Evolutionary conservation across 2,888 invertebrate species (phyloP).

Genomic region (Fissipunctia ypsillon): DNA sequence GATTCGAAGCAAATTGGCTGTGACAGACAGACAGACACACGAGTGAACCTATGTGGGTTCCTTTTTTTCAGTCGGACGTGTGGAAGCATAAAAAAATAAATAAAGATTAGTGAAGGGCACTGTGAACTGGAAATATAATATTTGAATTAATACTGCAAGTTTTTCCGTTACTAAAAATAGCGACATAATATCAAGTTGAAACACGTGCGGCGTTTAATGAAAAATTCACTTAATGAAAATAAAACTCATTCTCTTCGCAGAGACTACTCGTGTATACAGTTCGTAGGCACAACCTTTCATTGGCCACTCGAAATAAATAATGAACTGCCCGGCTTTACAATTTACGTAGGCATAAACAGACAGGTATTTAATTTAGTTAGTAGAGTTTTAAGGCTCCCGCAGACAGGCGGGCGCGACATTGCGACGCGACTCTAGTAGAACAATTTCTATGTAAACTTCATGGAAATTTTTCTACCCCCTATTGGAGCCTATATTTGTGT

Average conservation of each 20-base stretch:
- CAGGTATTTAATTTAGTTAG: conserved; percentile 35
- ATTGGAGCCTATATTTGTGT: too few relatives aligned
- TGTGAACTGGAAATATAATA: too few relatives aligned
- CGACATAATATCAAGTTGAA: conserved; percentile 8
- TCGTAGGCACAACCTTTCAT: conserved; percentile 31
- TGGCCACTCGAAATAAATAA: conserved; percentile 45
- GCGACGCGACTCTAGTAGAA: too few relatives aligned
- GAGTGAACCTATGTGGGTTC: too few relatives aligned
- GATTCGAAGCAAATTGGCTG: too few relatives aligned
- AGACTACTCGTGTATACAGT: conserved; percentile 40
- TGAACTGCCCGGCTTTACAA: conserved; percentile 23
- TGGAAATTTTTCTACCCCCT: too few relatives aligned
- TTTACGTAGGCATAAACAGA: conserved; percentile 16
- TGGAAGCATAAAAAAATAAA: too few relatives aligned
- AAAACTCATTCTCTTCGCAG: conserved; percentile 31
- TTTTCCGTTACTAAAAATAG: conserved; percentile 14
- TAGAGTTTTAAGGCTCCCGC: conserved; percentile 13
- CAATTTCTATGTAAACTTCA: too few relatives aligned
- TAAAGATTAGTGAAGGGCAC: too few relatives aligned
- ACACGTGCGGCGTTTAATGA: conserved; percentile 32
- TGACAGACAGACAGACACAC: too few relatives aligned
- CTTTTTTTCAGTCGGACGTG: too few relatives aligned
- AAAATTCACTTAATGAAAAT: conserved; percentile 46
- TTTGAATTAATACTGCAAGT: background rate
- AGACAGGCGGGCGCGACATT: too few relatives aligned